A percentile compares a stretch with the other conserved stretches of the same genome.
Evolutionary conservation across 2,113 vertebrate species (phyloP).

Genomic region (Erythrocebus patas): DNA sequence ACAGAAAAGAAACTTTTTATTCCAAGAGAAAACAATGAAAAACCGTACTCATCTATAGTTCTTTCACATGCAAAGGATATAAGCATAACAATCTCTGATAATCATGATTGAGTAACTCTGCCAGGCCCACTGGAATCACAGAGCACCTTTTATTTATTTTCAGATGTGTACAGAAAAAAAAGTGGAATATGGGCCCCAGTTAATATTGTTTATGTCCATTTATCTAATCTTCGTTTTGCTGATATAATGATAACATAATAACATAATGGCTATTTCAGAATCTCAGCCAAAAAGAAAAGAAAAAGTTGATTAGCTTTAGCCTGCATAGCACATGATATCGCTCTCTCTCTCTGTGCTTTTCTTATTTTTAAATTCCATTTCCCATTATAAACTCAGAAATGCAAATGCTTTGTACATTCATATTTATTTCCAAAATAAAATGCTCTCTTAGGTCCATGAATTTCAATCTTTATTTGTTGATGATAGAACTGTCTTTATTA

Average conservation of each 20-base stretch:
- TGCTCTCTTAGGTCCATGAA: conserved; percentile 44
- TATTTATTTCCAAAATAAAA: conserved; percentile 75
- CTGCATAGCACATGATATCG: not conserved
- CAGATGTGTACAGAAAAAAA: not conserved
- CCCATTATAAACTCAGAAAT: conserved; percentile 63
- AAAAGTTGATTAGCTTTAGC: conserved; percentile 43
- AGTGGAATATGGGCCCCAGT: not conserved
- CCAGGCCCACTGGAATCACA: not conserved
- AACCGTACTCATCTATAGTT: not conserved
- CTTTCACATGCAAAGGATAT: not conserved
- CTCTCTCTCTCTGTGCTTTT: not conserved
- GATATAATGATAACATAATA: conserved; percentile 39
- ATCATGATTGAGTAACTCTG: not conserved
- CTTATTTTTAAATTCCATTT: conserved; percentile 62
- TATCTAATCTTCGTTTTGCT: conserved; percentile 32
- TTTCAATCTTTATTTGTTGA: conserved; percentile 64
- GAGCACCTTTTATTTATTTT: not conserved
- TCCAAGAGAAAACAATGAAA: not conserved
- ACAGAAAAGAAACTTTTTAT: not conserved
- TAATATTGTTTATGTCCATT: conserved; percentile 15
- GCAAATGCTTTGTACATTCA: conserved; percentile 59
- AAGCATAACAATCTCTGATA: not conserved
- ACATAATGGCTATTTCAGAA: conserved; percentile 53
- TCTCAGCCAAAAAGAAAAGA: conserved; percentile 44
- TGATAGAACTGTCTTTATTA: conserved; percentile 63